phyloP scores from a whole-genome alignment of 2,888 invertebrate species.

The Volucella inflata region DNA sequence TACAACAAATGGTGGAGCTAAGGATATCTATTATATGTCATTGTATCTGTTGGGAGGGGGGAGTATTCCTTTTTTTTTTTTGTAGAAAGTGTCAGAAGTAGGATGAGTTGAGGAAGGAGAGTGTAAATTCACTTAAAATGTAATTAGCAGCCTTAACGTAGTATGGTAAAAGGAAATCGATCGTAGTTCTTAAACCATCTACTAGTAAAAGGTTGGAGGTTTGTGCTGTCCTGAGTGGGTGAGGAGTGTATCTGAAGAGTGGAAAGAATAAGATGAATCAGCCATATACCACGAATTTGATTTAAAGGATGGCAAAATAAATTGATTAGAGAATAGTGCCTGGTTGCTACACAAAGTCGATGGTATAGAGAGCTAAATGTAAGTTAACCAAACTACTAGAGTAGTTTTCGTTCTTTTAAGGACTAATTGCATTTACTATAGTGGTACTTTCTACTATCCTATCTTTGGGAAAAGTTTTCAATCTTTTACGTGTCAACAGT shows the following conservation, averaged over 20 bases:
- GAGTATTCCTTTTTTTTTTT: not conserved
- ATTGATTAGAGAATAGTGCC: constrained; percentile 56
- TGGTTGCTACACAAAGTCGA: not conserved
- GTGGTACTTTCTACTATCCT: constrained; percentile 10
- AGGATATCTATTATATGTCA: constrained; percentile 40
- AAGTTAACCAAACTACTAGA: constrained; percentile 38
- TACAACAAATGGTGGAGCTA: constrained; percentile 59
- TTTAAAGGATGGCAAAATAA: constrained; percentile 57
- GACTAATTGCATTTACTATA: constrained; percentile 55
- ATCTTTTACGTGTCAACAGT: constrained; percentile 74
- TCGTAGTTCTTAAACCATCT: constrained; percentile 57
- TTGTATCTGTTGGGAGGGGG: constrained; percentile 15
- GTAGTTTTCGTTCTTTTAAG: constrained; percentile 26
- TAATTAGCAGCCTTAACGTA: constrained; percentile 63
- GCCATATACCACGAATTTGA: constrained; percentile 58
- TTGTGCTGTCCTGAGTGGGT: not conserved
- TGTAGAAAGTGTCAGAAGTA: constrained; percentile 32
- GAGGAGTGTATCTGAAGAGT: not conserved
- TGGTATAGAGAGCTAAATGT: constrained; percentile 25
- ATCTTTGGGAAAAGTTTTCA: constrained; percentile 53
- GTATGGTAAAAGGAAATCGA: constrained; percentile 70
- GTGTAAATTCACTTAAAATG: constrained; percentile 73
- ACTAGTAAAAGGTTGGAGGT: not conserved
- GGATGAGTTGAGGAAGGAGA: constrained; percentile 31
- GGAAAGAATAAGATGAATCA: constrained; percentile 60